These are phyloP conservation scores for Sipha maydis DNA, from an alignment of 2,888 invertebrate species.

Conservation along the genomic window DNA sequence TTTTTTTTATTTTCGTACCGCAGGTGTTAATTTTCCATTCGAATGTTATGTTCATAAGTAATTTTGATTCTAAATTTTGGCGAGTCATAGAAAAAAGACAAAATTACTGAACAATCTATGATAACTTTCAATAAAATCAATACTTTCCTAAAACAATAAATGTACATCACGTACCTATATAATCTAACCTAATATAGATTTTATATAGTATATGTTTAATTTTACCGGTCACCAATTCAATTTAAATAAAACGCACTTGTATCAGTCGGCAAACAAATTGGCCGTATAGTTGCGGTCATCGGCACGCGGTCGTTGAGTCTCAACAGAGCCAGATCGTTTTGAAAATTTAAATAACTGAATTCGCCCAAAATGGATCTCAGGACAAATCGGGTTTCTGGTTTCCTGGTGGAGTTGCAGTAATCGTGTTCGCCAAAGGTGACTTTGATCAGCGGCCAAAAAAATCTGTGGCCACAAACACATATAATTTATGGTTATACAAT, in stretches of 20 bases:
- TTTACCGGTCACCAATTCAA: background rate
- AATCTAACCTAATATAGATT: background rate
- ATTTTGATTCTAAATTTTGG: too few relatives aligned
- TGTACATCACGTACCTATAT: background rate
- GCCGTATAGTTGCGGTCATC: conserved; percentile 81
- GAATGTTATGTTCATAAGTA: too few relatives aligned
- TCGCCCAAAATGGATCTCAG: conserved; percentile 80
- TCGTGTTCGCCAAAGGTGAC: conserved; percentile 89
- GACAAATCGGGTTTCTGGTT: conserved; percentile 83
- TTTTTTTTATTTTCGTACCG: too few relatives aligned
- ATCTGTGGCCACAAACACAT: conserved; percentile 72
- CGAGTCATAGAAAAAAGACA: too few relatives aligned
- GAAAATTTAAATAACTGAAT: conserved; percentile 86
- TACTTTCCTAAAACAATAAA: too few relatives aligned
- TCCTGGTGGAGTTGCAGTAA: conserved; percentile 78
- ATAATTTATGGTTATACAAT: background rate
- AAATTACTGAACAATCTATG: too few relatives aligned
- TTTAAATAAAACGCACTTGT: background rate
- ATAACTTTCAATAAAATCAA: too few relatives aligned
- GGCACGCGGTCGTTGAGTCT: conserved; percentile 84
- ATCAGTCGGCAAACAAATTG: conserved; percentile 82
- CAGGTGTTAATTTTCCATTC: too few relatives aligned
- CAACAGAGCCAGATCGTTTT: conserved; percentile 86
- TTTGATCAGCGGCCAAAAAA: conserved; percentile 94
- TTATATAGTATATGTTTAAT: too few relatives aligned